Evolutionary conservation across 2,888 invertebrate species (phyloP).

Genomic region (Netelia melanura): DNA sequence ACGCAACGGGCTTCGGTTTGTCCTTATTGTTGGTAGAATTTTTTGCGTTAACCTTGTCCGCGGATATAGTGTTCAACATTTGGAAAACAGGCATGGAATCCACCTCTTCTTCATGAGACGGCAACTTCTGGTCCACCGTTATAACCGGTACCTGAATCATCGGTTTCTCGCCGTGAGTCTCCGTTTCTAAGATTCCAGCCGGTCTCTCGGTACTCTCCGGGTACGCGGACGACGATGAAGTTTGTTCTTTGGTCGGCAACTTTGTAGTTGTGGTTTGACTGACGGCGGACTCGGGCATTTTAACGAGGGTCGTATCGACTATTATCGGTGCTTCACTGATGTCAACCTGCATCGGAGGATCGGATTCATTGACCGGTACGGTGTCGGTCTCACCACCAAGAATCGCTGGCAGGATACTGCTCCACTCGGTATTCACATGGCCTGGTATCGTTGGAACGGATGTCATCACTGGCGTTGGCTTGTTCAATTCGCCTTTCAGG

Average conservation of each 20-base stretch:
- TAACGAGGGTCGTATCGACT: conserved; percentile 59
- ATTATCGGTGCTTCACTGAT: conserved; percentile 49
- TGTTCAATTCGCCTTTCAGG: conserved; percentile 91
- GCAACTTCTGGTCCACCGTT: conserved; percentile 77
- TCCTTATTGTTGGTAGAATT: conserved; percentile 29
- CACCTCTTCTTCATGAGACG: conserved; percentile 71
- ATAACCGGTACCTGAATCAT: conserved; percentile 83
- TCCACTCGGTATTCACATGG: conserved; percentile 87
- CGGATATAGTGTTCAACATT: conserved; percentile 78
- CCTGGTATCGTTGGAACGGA: conserved; percentile 81
- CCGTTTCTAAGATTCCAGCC: conserved; percentile 27
- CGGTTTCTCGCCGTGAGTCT: conserved; percentile 75
- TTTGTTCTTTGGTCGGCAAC: conserved; percentile 26
- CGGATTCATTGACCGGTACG: conserved; percentile 86
- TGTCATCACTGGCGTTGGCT: conserved; percentile 80
- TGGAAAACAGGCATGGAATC: conserved; percentile 77
- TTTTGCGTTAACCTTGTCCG: conserved; percentile 58
- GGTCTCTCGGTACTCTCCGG: conserved; percentile 64
- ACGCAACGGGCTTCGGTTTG: conserved; percentile 9
- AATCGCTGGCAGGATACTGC: conserved; percentile 92
- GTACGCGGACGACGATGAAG: conserved; percentile 52
- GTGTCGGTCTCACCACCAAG: conserved; percentile 89
- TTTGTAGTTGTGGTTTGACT: conserved; percentile 10
- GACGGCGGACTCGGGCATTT: conserved; percentile 57
- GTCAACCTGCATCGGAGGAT: conserved; percentile 73